Base-by-base conservation (phyloP, 1,140 invertebrate species). In the Drosophila tani region DNA sequence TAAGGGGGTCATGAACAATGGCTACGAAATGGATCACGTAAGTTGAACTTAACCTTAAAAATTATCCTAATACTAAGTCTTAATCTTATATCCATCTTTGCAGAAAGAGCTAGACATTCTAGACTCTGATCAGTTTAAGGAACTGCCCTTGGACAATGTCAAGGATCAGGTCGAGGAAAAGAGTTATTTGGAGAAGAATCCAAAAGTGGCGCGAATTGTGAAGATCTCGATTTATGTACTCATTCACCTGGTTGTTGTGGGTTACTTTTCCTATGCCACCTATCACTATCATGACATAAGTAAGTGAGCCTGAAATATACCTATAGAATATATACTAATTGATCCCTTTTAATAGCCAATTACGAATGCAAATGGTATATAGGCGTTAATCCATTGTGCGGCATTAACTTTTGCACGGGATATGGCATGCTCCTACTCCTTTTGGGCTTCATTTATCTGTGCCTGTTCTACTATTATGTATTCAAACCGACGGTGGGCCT, bases 401-500 rank as follows among this genome's bases (percentile, higher is more conserved):
- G 77, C 5, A 86, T 91, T 19, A 88, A 87, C 7, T 96, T 94
- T 77, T 97, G 96, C 79, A 75, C 95, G 58, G 97, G 97, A 2
- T 95, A 96, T 79, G 96, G 96, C 49, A 94, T 97, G 86, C 92
- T 98, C 1, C 91, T 97, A 11, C 94, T 97, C 12, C 79, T 97
- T 0, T 93, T 96, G 1, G 82, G 91, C 21, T 93, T 97, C 32
- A 91, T 94, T 21, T 96, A 96, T 76, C 93, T 95, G 64, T 93
- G 94, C 17, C 51, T 96, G 14, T 85, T 96, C 21, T 97, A 97
- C 87, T 95, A 94, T 73, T 77, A 94, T 17, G 74, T 96, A 5
- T 90, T 96, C 32, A 96, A 96, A 90, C 94, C 93, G 29, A 95
- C 93, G 60, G 91, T 95, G 21, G 94, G 94, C 0, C 80, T 84